These are phyloP conservation scores for Hanleya hanleyi DNA, from an alignment of 2,888 invertebrate genomes.

Conservation along the genomic window DNA sequence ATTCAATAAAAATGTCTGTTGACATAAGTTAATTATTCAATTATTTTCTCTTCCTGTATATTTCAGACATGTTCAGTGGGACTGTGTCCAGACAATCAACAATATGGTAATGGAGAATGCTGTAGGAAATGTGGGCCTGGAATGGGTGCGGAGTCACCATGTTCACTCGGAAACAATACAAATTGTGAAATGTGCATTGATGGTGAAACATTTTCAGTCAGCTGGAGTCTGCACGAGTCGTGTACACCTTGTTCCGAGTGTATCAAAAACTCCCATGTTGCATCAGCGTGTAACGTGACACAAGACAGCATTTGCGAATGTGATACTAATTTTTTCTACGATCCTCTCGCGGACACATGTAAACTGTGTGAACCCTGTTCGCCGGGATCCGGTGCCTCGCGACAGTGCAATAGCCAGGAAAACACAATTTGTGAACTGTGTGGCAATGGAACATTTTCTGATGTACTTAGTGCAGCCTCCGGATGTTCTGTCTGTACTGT, in stretches of 20 bases:
- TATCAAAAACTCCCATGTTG: conserved; percentile 47
- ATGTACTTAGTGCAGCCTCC: conserved; percentile 52
- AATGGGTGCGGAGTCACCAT: conserved; percentile 48
- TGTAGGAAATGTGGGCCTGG: conserved; percentile 60
- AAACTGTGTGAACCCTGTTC: conserved; percentile 60
- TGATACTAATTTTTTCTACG: conserved; percentile 57
- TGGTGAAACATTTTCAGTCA: conserved; percentile 56
- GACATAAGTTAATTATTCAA: too few species aligned
- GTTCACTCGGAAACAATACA: conserved; percentile 52
- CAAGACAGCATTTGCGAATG: conserved; percentile 67
- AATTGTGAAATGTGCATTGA: conserved; percentile 52
- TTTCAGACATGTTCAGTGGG: too few species aligned
- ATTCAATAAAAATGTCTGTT: too few species aligned
- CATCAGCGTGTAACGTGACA: conserved; percentile 58
- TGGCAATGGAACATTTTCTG: conserved; percentile 62
- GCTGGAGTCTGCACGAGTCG: conserved; percentile 36
- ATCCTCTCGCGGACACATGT: conserved; percentile 44
- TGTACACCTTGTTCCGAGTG: conserved; percentile 59
- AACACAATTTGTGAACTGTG: conserved; percentile 65
- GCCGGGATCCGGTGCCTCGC: conserved; percentile 56
- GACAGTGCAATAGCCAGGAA: conserved; percentile 47
- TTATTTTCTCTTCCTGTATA: too few species aligned
- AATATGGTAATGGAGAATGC: conserved; percentile 35
- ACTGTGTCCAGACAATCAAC: background rate
- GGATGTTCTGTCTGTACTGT: conserved; percentile 59